Conservation (phyloP, 2,888 invertebrate species). For the Morpho deidamia region DNA sequence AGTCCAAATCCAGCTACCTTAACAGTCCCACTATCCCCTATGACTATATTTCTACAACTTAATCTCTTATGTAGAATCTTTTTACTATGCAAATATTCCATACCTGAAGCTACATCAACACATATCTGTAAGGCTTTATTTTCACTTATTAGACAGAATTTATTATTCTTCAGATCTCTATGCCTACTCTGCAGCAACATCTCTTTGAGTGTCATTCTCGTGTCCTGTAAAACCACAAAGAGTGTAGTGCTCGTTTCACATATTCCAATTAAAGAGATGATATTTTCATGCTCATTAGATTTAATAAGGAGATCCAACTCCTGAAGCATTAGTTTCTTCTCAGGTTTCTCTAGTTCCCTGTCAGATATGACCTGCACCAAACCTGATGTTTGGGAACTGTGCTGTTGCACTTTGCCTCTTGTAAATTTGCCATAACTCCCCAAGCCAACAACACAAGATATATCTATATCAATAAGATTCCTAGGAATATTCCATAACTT, state of each 20-base stretch:
- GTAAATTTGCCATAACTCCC: slow-evolving; percentile 90
- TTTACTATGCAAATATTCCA: slow-evolving; percentile 83
- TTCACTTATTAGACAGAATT: slow-evolving; percentile 80
- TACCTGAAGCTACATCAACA: slow-evolving; percentile 82
- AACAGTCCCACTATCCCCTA: slow-evolving; percentile 81
- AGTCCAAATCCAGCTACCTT: slow-evolving; percentile 89
- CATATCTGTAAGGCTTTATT: slow-evolving; percentile 80
- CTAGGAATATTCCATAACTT: slow-evolving; percentile 86
- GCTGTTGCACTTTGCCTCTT: slow-evolving; percentile 82
- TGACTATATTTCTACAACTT: slow-evolving; percentile 84
- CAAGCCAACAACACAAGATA: slow-evolving; percentile 82
- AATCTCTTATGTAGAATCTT: slow-evolving; percentile 86
- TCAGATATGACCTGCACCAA: slow-evolving; percentile 83
- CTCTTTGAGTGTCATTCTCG: slow-evolving; percentile 83
- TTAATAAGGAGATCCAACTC: slow-evolving; percentile 85
- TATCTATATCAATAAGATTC: slow-evolving; percentile 84
- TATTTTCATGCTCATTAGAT: slow-evolving; percentile 83
- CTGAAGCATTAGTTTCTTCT: slow-evolving; percentile 78
- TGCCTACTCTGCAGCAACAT: slow-evolving; percentile 81
- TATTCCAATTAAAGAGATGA: slow-evolving; percentile 86
- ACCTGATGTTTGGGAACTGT: slow-evolving; percentile 71
- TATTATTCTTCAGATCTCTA: slow-evolving; percentile 69
- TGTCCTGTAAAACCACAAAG: slow-evolving; percentile 85
- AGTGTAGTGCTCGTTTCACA: slow-evolving; percentile 87
- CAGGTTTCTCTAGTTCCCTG: slow-evolving; percentile 68